A percentile compares a stretch with the other conserved stretches of the same genome.
These are phyloP conservation scores for Hippopotamus amphibius DNA, from an alignment of 2,113 vertebrate genomes.

Conservation along the genomic window DNA sequence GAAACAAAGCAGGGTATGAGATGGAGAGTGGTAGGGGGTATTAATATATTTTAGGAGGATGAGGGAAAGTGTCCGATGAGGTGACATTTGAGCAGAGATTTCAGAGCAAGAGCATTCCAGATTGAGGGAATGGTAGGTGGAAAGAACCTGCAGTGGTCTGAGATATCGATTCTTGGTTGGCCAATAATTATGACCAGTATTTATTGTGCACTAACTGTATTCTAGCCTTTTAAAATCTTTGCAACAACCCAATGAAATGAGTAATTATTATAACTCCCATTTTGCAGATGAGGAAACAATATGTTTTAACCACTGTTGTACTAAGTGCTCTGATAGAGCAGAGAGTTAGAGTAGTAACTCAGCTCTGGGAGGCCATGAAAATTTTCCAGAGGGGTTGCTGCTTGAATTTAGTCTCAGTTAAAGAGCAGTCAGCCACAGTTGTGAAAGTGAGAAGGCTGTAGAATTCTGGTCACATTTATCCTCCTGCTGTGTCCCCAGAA, in stretches of 20 bases:
- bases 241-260: neutral
- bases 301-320: neutral
- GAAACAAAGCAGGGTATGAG: neutral
- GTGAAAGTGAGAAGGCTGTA: neutral
- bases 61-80: neutral
- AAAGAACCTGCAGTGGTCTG: neutral
- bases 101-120: neutral
- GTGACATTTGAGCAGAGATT: neutral
- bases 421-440: neutral
- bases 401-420: neutral
- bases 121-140: neutral
- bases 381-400: neutral
- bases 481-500: neutral
- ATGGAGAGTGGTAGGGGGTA: neutral
- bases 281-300: neutral
- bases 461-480: neutral
- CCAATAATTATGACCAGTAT: neutral
- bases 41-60: neutral
- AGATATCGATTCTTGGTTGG: neutral
- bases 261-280: neutral
- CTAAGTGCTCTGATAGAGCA: neutral
- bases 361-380: neutral
- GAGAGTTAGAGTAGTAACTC: neutral
- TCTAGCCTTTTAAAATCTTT: neutral
- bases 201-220: neutral